These are phyloP conservation scores for Tricholauxania praeusta DNA, from an alignment of 2,888 invertebrate genomes.

Conservation along the genomic window DNA sequence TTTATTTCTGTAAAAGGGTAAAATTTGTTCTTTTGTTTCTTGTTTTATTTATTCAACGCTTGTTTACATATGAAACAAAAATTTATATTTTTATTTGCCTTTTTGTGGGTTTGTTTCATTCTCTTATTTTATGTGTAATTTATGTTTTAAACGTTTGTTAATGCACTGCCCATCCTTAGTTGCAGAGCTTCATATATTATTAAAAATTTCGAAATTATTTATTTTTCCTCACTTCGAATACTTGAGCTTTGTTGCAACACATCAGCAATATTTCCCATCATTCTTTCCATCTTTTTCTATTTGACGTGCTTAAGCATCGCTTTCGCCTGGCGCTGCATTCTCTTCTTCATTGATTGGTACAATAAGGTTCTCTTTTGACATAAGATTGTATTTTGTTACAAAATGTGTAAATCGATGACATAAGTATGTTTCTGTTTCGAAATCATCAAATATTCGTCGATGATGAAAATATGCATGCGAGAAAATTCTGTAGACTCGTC, in stretches of 20 bases:
- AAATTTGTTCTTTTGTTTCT: not conserved
- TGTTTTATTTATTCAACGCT: not conserved
- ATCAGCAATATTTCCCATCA: slow-evolving; percentile 26
- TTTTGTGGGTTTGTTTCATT: slow-evolving; percentile 23
- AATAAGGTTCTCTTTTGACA: slow-evolving; percentile 98
- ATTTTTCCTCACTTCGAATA: slow-evolving; percentile 10
- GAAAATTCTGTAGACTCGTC: slow-evolving; percentile 98
- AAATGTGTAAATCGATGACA: slow-evolving; percentile 97
- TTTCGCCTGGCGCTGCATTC: slow-evolving; percentile 69
- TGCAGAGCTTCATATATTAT: slow-evolving; percentile 9
- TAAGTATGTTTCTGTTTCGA: slow-evolving; percentile 95
- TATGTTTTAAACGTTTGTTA: slow-evolving; percentile 6
- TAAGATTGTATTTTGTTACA: slow-evolving; percentile 97
- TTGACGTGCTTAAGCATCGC: slow-evolving; percentile 68
- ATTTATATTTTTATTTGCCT: not conserved
- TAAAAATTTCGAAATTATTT: slow-evolving; percentile 26
- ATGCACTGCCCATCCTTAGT: slow-evolving; percentile 10
- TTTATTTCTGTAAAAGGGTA: not conserved
- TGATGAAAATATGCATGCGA: slow-evolving; percentile 99
- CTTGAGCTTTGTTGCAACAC: slow-evolving; percentile 5
- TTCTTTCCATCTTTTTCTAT: slow-evolving; percentile 37
- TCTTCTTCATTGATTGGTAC: slow-evolving; percentile 94
- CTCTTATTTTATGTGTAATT: slow-evolving; percentile 22
- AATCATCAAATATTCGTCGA: slow-evolving; percentile 95
- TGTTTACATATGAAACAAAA: slow-evolving; percentile 11